Conservation (phyloP, 2,888 invertebrate species). For the Brenthis ino region DNA sequence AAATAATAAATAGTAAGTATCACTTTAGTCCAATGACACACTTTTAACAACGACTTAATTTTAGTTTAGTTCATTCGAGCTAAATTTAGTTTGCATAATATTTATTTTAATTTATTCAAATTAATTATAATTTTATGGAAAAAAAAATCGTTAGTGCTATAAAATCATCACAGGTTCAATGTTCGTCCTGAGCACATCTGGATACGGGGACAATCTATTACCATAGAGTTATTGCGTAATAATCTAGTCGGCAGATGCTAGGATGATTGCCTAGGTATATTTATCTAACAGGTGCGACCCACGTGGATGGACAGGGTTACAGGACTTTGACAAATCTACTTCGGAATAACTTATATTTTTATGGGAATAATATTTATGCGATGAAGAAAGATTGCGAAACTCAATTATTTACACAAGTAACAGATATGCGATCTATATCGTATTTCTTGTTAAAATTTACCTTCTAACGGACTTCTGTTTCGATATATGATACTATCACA, state of each 20-base stretch:
- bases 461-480: slow-evolving; percentile 19
- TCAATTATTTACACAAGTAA: slow-evolving; percentile 23
- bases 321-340: slow-evolving; percentile 36
- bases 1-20: too few species aligned
- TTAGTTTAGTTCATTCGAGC: too few species aligned
- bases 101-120: too few species aligned
- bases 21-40: too few species aligned
- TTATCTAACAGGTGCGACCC: slow-evolving; percentile 76
- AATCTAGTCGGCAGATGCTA: slow-evolving; percentile 73
- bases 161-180: slow-evolving; percentile 68
- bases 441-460: slow-evolving; percentile 22
- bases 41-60: too few species aligned
- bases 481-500: slow-evolving; percentile 17
- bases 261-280: slow-evolving; percentile 74
- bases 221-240: slow-evolving; percentile 74
- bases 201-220: slow-evolving; percentile 62
- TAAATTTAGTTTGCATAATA: too few species aligned
- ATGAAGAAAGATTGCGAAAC: slow-evolving; percentile 23
- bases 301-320: slow-evolving; percentile 65
- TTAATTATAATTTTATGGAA: slow-evolving; percentile 12
- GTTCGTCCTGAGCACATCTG: slow-evolving; percentile 67
- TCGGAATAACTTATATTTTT: slow-evolving; percentile 30
- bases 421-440: slow-evolving; percentile 24
- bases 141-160: slow-evolving; percentile 34
- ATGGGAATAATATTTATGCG: slow-evolving; percentile 30